These are phyloP conservation scores for Agrochola lychnidis DNA, from an alignment of 2,888 invertebrate genomes.

Conservation along the genomic window DNA sequence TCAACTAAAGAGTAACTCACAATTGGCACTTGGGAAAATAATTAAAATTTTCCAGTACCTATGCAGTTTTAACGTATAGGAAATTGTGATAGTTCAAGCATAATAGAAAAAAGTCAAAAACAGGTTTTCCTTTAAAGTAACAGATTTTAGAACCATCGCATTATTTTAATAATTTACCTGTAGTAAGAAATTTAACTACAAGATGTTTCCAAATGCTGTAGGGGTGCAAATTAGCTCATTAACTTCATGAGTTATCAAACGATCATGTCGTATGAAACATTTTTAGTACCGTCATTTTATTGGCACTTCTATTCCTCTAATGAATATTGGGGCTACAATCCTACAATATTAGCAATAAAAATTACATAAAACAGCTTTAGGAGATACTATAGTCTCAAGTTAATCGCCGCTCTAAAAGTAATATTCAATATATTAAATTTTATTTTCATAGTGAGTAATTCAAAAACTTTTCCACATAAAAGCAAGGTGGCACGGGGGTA, in stretches of 20 bases:
- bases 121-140: too few relatives aligned
- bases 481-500: constrained; percentile 50
- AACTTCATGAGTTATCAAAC: constrained; percentile 4
- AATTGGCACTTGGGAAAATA: too few relatives aligned
- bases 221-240: constrained; percentile 8
- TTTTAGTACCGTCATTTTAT: constrained; percentile 8
- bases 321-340: constrained; percentile 27
- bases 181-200: neutral
- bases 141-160: too few relatives aligned
- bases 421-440: constrained; percentile 34
- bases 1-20: neutral
- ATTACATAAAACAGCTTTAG: constrained; percentile 4
- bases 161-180: neutral
- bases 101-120: neutral
- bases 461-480: constrained; percentile 60
- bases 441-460: constrained; percentile 48
- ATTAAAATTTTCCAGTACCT: too few relatives aligned
- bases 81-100: neutral
- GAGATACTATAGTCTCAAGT: constrained; percentile 1
- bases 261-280: neutral
- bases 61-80: too few relatives aligned
- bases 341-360: constrained; percentile 30
- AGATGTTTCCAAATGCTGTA: neutral
- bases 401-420: constrained; percentile 18
- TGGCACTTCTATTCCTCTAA: constrained; percentile 13